A percentile compares a stretch with the other conserved stretches of the same genome.
Evolutionary conservation across 2,113 vertebrate species (phyloP).

Genomic region (Acinonyx jubatus): DNA sequence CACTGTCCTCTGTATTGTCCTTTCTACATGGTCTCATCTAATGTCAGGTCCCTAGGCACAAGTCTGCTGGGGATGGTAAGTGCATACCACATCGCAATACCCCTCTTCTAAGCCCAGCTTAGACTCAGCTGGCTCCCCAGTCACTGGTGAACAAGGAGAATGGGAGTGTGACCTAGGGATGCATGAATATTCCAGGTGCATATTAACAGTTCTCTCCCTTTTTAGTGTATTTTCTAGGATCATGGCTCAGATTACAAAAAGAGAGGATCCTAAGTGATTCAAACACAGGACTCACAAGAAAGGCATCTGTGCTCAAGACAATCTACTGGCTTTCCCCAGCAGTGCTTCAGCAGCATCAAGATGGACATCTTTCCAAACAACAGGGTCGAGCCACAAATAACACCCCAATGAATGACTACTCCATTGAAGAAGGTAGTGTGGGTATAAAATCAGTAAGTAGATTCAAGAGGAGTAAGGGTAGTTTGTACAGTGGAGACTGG

Average conservation of each 20-base stretch:
- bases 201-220: background rate
- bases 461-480: background rate
- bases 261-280: background rate
- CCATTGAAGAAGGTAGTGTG: background rate
- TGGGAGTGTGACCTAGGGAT: background rate
- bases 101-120: background rate
- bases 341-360: background rate
- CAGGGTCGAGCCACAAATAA: too few relatives aligned
- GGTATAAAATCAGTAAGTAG: background rate
- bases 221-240: background rate
- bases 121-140: background rate
- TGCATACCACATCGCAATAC: background rate
- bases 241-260: background rate
- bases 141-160: background rate
- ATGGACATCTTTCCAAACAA: too few relatives aligned
- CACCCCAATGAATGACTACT: too few relatives aligned
- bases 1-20: background rate
- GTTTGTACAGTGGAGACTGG: background rate
- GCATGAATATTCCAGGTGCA: background rate
- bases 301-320: background rate
- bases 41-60: fast-evolving
- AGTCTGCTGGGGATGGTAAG: background rate
- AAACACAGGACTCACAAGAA: background rate
- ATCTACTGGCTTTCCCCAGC: background rate
- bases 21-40: background rate